Percentiles rank a stretch among this genome's conserved stretches.
These are phyloP conservation scores for Nesogale talazaci DNA, from an alignment of 2,113 vertebrate species.

Conservation along the genomic window DNA sequence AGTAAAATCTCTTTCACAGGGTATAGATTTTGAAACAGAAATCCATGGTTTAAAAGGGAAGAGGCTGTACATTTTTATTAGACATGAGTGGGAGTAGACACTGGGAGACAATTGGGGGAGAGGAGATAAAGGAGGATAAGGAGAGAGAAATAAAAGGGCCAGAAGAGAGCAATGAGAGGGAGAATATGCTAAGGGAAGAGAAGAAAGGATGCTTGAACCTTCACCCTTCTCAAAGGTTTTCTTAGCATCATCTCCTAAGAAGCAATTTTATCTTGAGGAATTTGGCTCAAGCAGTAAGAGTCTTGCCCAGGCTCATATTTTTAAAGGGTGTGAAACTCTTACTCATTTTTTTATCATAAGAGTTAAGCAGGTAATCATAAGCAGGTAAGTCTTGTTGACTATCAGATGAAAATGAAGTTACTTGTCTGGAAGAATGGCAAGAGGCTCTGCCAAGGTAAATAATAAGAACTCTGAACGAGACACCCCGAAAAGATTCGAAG, in stretches of 20 bases:
- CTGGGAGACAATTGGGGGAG: not conserved
- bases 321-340: not conserved
- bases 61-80: constrained; percentile 20
- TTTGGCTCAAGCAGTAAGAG: not conserved
- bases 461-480: not conserved
- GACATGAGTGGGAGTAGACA: not conserved
- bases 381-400: not conserved
- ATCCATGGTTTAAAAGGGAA: constrained; percentile 18
- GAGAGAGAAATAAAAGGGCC: not conserved
- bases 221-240: not conserved
- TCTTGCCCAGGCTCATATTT: not conserved
- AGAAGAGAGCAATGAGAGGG: not conserved
- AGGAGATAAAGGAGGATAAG: not conserved
- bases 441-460: not conserved
- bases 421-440: constrained; percentile 6
- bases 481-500: not conserved
- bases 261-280: not conserved
- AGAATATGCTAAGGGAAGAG: not conserved
- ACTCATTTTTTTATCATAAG: not conserved
- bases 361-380: too few species aligned
- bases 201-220: not conserved
- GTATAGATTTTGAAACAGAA: constrained; percentile 62
- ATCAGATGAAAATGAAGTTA: not conserved
- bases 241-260: not conserved
- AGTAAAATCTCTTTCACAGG: constrained; percentile 60